These are phyloP conservation scores for Channa argus DNA, from an alignment of 2,113 vertebrate species.

Conservation along the genomic window DNA sequence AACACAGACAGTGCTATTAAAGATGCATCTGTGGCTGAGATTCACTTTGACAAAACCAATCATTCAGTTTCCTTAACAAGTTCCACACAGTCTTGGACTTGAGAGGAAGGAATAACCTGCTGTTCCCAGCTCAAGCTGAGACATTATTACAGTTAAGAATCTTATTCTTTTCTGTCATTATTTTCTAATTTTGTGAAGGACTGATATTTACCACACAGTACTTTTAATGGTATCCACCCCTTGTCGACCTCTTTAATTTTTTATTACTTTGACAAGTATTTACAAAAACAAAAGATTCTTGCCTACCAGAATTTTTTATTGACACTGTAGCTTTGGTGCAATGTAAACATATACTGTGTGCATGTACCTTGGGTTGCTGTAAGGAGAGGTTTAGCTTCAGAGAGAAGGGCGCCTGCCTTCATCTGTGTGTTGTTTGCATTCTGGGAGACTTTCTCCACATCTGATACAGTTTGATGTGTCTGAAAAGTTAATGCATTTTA, in stretches of 20 bases:
- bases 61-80: slow-evolving; percentile 6
- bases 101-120: too few relatives aligned
- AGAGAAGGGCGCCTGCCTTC: slow-evolving; percentile 79
- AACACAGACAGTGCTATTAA: slow-evolving; percentile 29
- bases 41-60: not conserved
- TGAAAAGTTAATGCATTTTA: not conserved
- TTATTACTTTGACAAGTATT: too few relatives aligned
- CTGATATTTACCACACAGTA: too few relatives aligned
- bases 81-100: not conserved
- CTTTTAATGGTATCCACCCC: too few relatives aligned
- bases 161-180: too few relatives aligned
- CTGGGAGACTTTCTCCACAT: slow-evolving; percentile 77
- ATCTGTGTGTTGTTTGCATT: slow-evolving; percentile 76
- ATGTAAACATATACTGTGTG: not conserved
- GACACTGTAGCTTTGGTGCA: too few relatives aligned
- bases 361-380: slow-evolving; percentile 80
- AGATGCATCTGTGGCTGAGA: not conserved
- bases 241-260: too few relatives aligned
- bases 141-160: too few relatives aligned
- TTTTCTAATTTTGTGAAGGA: too few relatives aligned
- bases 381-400: slow-evolving; percentile 78
- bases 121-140: too few relatives aligned
- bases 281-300: too few relatives aligned
- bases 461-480: slow-evolving; percentile 65
- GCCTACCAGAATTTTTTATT: too few relatives aligned